phyloP scores from a whole-genome alignment of 1,140 invertebrate species.

The Cryptotermes secundus region DNA sequence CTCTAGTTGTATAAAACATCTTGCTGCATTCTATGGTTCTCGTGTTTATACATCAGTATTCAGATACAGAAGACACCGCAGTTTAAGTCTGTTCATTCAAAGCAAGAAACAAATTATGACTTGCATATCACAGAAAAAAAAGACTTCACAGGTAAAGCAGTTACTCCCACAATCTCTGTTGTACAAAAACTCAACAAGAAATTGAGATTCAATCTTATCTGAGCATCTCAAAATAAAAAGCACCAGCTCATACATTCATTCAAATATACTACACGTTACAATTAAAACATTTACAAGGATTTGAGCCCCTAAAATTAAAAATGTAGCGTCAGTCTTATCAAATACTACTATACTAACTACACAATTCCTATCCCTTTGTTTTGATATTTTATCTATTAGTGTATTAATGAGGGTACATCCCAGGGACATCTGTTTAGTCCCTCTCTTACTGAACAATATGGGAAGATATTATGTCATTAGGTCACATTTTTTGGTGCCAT shows the following conservation, averaged over 20 bases:
- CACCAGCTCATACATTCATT: not conserved
- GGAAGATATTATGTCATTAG: too few species aligned
- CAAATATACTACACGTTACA: not conserved
- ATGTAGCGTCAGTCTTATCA: not conserved
- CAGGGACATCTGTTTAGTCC: too few species aligned
- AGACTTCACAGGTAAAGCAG: not conserved
- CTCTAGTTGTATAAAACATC: too few species aligned
- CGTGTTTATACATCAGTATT: not conserved
- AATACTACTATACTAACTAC: not conserved
- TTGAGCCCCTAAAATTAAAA: constrained; percentile 17
- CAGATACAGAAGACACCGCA: not conserved
- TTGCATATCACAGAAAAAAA: not conserved
- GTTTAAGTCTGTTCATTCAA: not conserved
- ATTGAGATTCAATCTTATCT: not conserved
- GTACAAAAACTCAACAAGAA: not conserved
- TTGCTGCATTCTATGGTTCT: too few species aligned
- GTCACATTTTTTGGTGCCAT: too few species aligned
- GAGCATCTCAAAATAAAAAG: not conserved
- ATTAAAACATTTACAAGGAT: not conserved
- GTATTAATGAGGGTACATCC: too few species aligned
- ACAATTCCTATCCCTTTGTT: not conserved
- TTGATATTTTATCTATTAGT: too few species aligned
- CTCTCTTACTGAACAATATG: too few species aligned
- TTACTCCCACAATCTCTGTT: not conserved
- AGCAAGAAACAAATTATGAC: not conserved